Conservation (phyloP, 2,888 invertebrate species). For the Epistrophella euchroma region DNA sequence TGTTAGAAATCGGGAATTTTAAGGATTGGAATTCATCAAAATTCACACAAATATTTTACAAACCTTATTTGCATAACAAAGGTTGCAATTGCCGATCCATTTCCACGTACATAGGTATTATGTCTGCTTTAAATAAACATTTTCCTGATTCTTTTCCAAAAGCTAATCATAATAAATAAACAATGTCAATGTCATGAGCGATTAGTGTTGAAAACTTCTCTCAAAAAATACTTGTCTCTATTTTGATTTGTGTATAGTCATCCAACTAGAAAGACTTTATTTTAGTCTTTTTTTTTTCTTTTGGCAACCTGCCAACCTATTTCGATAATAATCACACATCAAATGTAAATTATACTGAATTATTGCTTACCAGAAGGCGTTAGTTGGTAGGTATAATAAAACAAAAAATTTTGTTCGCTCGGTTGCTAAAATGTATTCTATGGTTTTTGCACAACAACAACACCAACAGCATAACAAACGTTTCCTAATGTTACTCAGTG, state of each 20-base stretch:
- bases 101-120: too few species aligned
- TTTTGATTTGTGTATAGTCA: background rate
- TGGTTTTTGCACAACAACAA: background rate
- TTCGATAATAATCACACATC: slow-evolving; percentile 11
- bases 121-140: background rate
- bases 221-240: background rate
- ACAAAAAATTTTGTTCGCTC: background rate
- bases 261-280: background rate
- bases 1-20: too few species aligned
- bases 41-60: background rate
- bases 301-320: slow-evolving; percentile 4
- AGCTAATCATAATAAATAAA: background rate
- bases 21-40: too few species aligned
- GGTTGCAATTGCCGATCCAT: too few species aligned
- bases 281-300: background rate
- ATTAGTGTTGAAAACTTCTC: background rate
- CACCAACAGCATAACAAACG: background rate
- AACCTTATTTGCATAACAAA: too few species aligned
- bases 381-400: background rate
- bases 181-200: slow-evolving; percentile 20
- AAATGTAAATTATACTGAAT: slow-evolving; percentile 3
- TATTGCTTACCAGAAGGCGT: slow-evolving; percentile 2
- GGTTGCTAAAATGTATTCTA: background rate
- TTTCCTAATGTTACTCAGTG: background rate
- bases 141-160: background rate